Conservation (phyloP, 2,113 vertebrate genomes). For the Accipiter virgatus region DNA sequence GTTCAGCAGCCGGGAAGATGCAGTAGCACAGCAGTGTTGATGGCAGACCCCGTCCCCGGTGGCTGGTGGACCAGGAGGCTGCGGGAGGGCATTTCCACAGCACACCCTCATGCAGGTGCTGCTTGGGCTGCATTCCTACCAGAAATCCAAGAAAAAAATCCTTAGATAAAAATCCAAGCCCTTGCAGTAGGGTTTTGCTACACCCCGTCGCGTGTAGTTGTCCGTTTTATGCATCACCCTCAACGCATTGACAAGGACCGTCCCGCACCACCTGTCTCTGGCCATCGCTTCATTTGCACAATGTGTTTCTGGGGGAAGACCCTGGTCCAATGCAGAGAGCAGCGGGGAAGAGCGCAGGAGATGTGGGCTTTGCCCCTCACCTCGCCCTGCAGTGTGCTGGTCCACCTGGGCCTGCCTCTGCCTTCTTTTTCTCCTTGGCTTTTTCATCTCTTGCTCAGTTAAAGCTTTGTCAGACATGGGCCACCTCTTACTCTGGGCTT, state of each 20-base stretch:
- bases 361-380: not conserved
- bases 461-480: not conserved
- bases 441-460: not conserved
- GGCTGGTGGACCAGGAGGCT: not conserved
- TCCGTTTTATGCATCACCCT: not conserved
- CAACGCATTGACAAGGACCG: not conserved
- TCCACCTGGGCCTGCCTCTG: not conserved
- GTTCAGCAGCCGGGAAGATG: not conserved
- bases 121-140: not conserved
- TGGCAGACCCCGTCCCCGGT: not conserved
- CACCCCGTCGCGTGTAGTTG: fast-evolving
- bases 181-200: not conserved
- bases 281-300: not conserved
- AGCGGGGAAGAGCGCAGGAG: not conserved
- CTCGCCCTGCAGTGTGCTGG: not conserved
- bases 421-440: not conserved
- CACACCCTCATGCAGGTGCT: not conserved
- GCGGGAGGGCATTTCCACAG: not conserved
- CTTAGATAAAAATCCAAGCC: not conserved
- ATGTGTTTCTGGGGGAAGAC: not conserved
- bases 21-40: not conserved
- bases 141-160: not conserved
- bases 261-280: fast-evolving
- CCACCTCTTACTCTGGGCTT: not conserved
- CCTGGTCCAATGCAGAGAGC: fast-evolving